phyloP scores from a whole-genome alignment of 2,888 invertebrate species.

The Morpho deidamia region DNA sequence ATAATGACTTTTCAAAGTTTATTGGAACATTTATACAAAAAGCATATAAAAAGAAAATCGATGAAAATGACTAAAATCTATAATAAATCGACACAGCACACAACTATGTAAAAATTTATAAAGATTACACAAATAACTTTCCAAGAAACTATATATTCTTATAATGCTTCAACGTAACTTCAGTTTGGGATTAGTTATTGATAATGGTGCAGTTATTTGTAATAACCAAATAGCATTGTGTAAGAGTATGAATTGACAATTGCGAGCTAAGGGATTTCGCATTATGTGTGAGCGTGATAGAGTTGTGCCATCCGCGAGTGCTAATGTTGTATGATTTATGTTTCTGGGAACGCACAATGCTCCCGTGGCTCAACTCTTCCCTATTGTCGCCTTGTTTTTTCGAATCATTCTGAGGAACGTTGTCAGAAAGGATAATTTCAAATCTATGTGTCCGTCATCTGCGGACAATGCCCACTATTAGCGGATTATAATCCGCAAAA shows the following conservation, averaged over 20 bases:
- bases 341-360: slow-evolving; percentile 49
- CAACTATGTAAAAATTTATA: no score
- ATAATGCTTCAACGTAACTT: slow-evolving; percentile 30
- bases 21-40: no score
- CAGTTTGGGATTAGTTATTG: slow-evolving; percentile 38
- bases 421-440: slow-evolving; percentile 40
- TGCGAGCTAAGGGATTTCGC: slow-evolving; percentile 36
- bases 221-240: slow-evolving; percentile 42
- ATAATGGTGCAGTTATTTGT: slow-evolving; percentile 45
- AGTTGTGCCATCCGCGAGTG: slow-evolving; percentile 33
- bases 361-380: slow-evolving; percentile 58
- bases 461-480: slow-evolving; percentile 76
- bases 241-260: slow-evolving; percentile 43
- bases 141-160: slow-evolving; percentile 33
- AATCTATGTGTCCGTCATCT: slow-evolving; percentile 55
- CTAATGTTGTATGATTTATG: slow-evolving; percentile 49
- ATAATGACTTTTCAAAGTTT: no score
- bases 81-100: no score
- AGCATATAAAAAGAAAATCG: no score
- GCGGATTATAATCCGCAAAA: slow-evolving; percentile 71
- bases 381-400: slow-evolving; percentile 45
- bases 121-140: slow-evolving; percentile 19
- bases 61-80: no score
- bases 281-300: slow-evolving; percentile 33
- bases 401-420: slow-evolving; percentile 27